Conservation (phyloP, 2,797 vertebrate genomes). For the Oceanodroma leucorhoa region DNA sequence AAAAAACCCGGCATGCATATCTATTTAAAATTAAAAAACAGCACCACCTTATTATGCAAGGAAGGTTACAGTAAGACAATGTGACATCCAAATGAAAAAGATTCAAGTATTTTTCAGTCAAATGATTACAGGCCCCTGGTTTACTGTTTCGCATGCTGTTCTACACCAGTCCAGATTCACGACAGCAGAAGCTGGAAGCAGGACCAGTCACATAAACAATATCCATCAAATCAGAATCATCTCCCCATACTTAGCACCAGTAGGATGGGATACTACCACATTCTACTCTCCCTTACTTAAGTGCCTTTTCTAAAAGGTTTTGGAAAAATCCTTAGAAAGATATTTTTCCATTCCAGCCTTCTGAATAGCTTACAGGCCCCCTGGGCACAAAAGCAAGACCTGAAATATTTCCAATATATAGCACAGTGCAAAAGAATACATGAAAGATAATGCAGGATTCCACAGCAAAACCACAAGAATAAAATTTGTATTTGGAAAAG, state of each 20-base stretch:
- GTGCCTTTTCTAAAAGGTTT: neutral
- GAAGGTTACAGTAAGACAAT: neutral
- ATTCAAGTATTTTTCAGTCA: neutral
- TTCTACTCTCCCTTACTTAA: neutral
- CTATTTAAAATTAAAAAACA: neutral
- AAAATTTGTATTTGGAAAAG: neutral
- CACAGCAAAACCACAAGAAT: neutral
- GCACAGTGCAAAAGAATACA: neutral
- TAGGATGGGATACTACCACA: neutral
- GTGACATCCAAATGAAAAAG: neutral
- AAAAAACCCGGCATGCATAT: neutral
- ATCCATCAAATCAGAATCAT: neutral
- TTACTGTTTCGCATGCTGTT: neutral
- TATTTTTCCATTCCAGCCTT: neutral
- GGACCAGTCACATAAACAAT: neutral
- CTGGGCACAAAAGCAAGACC: neutral
- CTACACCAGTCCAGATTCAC: neutral
- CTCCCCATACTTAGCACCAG: neutral
- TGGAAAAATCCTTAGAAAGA: neutral
- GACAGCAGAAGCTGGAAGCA: neutral
- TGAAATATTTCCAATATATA: neutral
- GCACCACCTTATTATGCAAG: neutral
- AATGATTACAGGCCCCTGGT: neutral
- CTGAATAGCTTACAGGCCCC: neutral
- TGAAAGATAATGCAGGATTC: neutral